phyloP scores from a whole-genome alignment of 2,797 vertebrate genomes.

The Hirundo rustica region DNA sequence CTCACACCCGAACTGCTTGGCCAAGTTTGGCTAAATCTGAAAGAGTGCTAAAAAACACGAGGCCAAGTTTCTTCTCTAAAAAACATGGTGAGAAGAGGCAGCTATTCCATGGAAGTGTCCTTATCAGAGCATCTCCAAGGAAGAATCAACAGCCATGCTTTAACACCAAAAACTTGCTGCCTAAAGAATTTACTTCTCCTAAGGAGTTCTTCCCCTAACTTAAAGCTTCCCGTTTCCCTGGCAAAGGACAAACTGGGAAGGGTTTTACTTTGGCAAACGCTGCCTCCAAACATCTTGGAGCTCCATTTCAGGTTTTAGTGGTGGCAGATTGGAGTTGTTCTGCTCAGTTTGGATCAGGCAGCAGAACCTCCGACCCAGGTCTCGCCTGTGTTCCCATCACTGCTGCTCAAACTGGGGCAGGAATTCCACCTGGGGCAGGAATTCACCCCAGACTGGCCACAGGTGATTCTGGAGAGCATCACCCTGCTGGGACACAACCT shows the following conservation, averaged over 20 bases:
- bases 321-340: fast-evolving
- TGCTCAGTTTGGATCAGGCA: not conserved
- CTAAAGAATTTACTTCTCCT: not conserved
- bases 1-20: not conserved
- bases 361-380: not conserved
- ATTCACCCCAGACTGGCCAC: not conserved
- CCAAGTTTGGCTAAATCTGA: not conserved
- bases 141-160: not conserved
- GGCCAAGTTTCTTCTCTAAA: not conserved
- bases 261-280: not conserved
- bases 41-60: not conserved
- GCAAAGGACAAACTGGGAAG: not conserved
- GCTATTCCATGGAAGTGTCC: not conserved
- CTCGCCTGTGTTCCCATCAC: fast-evolving
- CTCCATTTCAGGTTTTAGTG: not conserved
- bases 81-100: not conserved
- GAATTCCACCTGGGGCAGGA: not conserved
- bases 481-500: not conserved
- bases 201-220: not conserved
- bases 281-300: not conserved
- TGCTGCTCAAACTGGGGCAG: fast-evolving
- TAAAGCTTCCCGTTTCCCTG: not conserved
- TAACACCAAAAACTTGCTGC: not conserved
- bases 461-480: not conserved
- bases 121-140: fast-evolving